Evolutionary conservation across 2,888 invertebrate species (phyloP).

Genomic region (Odontocerum albicorne): DNA sequence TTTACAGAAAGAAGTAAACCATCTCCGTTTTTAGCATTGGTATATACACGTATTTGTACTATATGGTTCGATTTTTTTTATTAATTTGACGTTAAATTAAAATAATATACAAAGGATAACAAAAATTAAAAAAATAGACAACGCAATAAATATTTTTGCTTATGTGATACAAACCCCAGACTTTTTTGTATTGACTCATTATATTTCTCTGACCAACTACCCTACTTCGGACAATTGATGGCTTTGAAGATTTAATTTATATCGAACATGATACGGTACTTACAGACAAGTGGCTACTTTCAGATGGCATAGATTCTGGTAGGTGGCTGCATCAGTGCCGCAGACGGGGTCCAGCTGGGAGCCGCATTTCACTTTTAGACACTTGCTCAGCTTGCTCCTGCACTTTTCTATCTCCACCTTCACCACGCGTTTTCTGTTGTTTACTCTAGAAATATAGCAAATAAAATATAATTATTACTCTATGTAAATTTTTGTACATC

Average conservation of each 20-base stretch:
- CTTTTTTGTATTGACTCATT: not conserved
- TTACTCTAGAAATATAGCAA: constrained; percentile 45
- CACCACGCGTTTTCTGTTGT: constrained; percentile 62
- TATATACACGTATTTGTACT: too few species aligned
- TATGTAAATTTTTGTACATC: too few species aligned
- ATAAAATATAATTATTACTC: not conserved
- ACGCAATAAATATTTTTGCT: too few species aligned
- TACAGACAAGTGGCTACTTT: constrained; percentile 84
- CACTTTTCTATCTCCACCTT: constrained; percentile 82
- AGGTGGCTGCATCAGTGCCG: constrained; percentile 85
- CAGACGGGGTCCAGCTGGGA: constrained; percentile 77
- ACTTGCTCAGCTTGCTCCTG: constrained; percentile 70
- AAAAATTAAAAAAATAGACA: too few species aligned
- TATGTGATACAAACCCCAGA: too few species aligned
- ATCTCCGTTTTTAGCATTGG: too few species aligned
- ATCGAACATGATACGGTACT: constrained; percentile 48
- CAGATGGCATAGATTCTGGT: constrained; percentile 79
- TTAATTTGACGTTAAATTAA: too few species aligned
- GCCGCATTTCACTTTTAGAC: constrained; percentile 73
- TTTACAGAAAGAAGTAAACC: too few species aligned
- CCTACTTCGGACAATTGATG: too few species aligned
- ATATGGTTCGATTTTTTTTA: too few species aligned
- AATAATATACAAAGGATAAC: too few species aligned
- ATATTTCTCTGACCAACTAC: not conserved
- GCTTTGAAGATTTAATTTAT: too few species aligned